These are phyloP conservation scores for Chondrilla cf. caribensis DNA, from an alignment of 37 sponge, comb jelly and placozoan species.

Conservation along the genomic window DNA sequence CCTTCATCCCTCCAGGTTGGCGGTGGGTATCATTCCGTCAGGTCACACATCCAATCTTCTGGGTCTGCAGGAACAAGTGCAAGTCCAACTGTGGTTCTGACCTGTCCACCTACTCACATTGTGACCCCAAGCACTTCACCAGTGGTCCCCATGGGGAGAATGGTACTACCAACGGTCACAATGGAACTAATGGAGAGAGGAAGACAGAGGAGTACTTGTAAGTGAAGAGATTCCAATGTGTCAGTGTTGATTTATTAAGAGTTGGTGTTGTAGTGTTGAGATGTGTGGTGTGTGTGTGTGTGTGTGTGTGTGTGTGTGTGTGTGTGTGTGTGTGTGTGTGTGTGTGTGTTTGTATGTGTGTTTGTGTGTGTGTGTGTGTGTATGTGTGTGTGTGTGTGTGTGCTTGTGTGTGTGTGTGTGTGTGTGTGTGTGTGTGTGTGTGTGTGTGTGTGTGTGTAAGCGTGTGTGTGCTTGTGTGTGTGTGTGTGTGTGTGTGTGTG, in stretches of 20 bases:
- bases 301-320: neutral
- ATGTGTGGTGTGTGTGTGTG: too few species aligned
- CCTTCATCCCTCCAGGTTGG: conserved; percentile 59
- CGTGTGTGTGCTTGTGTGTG: too few species aligned
- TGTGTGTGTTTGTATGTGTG: neutral
- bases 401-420: too few species aligned
- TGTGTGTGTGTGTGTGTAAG: too few species aligned
- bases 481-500: too few species aligned
- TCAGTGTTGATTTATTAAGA: too few species aligned
- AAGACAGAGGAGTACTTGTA: neutral
- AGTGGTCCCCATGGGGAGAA: neutral
- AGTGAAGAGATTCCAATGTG: too few species aligned
- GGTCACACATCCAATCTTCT: conserved; percentile 80
- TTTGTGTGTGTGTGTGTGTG: too few species aligned
- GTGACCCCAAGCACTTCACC: neutral
- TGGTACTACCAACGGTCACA: neutral
- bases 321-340: neutral
- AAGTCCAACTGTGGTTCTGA: conserved; percentile 73
- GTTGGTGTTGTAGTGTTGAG: too few species aligned
- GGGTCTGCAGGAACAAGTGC: conserved; percentile 82
- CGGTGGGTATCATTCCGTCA: conserved; percentile 67
- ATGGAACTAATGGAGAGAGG: conserved; percentile 8
- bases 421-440: too few species aligned
- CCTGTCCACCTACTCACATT: conserved; percentile 72
- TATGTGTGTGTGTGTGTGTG: too few species aligned